phyloP scores from a whole-genome alignment of 2,113 vertebrate genomes.

The Lontra canadensis region DNA sequence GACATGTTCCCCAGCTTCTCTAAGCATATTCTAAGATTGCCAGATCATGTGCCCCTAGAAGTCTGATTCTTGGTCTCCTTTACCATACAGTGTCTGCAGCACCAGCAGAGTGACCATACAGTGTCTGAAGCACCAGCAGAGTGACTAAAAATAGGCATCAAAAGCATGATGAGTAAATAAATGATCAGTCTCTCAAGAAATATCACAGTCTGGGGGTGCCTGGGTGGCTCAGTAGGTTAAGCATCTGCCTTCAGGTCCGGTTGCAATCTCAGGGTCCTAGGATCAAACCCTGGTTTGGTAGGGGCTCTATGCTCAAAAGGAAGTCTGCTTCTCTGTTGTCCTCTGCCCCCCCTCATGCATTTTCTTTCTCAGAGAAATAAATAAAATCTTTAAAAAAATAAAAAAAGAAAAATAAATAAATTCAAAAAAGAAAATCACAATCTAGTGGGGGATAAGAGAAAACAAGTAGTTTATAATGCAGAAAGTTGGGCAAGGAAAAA shows the following conservation, averaged over 20 bases:
- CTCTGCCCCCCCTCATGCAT: rapidly evolving
- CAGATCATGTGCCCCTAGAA: background rate
- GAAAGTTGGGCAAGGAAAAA: background rate
- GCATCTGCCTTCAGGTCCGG: background rate
- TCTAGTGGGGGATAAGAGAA: background rate
- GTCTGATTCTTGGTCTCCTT: background rate
- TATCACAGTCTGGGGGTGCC: background rate
- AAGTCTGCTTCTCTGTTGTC: background rate
- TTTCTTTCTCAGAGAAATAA: background rate
- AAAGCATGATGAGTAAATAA: background rate
- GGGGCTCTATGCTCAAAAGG: background rate
- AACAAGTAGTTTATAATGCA: background rate
- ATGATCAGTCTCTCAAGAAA: background rate
- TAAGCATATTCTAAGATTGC: background rate
- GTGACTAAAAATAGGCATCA: background rate
- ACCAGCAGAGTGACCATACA: background rate
- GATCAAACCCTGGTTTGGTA: background rate
- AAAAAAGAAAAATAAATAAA: background rate
- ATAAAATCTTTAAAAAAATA: background rate
- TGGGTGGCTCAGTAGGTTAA: background rate
- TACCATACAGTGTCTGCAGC: background rate
- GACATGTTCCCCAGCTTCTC: background rate
- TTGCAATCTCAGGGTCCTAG: background rate
- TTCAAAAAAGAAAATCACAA: background rate
- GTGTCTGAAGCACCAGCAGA: background rate